Evolutionary conservation across 2,888 invertebrate genomes (phyloP), one percentile per base, ranked within the genome.

Genomic region (Terebella lapidaria): DNA sequence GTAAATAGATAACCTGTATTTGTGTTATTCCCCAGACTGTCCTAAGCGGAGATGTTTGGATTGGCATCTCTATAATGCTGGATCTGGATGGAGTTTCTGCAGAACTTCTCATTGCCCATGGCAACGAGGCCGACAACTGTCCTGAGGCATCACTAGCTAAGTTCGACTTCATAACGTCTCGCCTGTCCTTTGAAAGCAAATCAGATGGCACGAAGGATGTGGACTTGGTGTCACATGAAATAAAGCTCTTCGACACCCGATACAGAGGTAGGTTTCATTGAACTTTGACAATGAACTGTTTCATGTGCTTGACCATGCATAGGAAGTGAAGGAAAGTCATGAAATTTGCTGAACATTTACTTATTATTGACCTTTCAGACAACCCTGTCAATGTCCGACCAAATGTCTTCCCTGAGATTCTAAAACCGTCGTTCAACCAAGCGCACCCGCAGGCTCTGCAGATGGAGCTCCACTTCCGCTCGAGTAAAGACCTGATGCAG

Each of bases 161-260:
- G 71, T 86, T 95, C 63, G 92, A 94, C 82, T 94, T 96, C 79
- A 90, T 94, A 67, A 90, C 90, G 80, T 94, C 94, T 0, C 86
- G 88, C 22, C 83, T 96, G 51, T 88, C 90, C 47, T 86, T 92
- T 57, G 94, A 94, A 77, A 88, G 89, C 2, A 89, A 88, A 76
- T 92, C 91, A 70, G 93, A 95, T 81, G 86, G 89, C 53, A 88
- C 91, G 18, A 92, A 92, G 81, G 94, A 94, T 73, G 87, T 95
- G 56, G 94, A 94, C 80, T 84, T 96, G 24, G 91, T 94, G 0
- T 95, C 94, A 0, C 91, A 91, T 81, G 94, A 92, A 81, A 92
- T 93, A 74, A 81, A 89, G 22, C 86, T 91, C 55, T 86, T 86
- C 56, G 93, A 93, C 80, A 89, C 88, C 18, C 84, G 91, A 54